phyloP scores from a whole-genome alignment of 2,797 vertebrate genomes.

The Aselliscus stoliczkanus region DNA sequence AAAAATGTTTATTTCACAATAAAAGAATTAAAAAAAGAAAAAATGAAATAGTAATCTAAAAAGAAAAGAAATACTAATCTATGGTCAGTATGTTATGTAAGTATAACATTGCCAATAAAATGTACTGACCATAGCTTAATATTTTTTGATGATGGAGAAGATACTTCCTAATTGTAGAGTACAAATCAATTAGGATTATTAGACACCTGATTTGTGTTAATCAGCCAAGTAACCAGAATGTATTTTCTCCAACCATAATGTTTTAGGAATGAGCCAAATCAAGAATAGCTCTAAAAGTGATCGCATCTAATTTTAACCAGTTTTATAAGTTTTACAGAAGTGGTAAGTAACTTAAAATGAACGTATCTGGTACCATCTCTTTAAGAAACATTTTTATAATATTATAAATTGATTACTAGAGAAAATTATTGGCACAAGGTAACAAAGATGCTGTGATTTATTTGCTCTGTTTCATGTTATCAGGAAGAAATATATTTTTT shows the following conservation, averaged over 20 bases:
- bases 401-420: slow-evolving; percentile 6
- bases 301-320: slow-evolving; percentile 16
- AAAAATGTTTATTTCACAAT: too few species aligned
- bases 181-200: neutral
- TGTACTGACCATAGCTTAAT: neutral
- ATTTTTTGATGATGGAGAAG: slow-evolving; percentile 32
- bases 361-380: neutral
- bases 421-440: slow-evolving; percentile 22
- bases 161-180: slow-evolving; percentile 17
- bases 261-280: slow-evolving; percentile 36
- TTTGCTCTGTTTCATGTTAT: neutral
- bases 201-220: slow-evolving; percentile 32
- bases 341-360: slow-evolving; percentile 20
- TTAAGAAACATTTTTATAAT: slow-evolving; percentile 22
- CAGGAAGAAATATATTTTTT: slow-evolving; percentile 11
- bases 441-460: slow-evolving; percentile 32
- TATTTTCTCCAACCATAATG: neutral
- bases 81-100: neutral
- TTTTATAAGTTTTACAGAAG: slow-evolving; percentile 22
- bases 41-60: too few species aligned
- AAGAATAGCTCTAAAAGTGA: slow-evolving; percentile 36
- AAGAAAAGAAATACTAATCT: neutral
- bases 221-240: neutral
- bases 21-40: too few species aligned
- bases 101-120: neutral